Base-by-base conservation (phyloP, 1,140 invertebrate species). In the Triops cancriformis region DNA sequence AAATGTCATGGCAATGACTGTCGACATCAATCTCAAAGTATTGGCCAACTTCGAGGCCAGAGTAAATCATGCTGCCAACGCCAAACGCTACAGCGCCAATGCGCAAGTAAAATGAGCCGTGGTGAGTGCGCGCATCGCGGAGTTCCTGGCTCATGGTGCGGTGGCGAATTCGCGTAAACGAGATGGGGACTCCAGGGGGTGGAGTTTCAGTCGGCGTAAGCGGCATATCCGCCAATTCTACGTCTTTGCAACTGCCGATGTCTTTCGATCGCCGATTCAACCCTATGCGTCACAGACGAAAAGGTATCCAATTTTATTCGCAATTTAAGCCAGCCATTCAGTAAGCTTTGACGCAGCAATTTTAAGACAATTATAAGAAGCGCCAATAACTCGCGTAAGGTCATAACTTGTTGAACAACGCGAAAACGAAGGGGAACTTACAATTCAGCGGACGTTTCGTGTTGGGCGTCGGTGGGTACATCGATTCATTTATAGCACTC, bases 31-130 rank as follows among this genome's bases (percentile, higher is more conserved):
- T 75, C 79, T 87, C 85, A 82, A 90, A 90, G 83, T 89, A 89
- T 78, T 88, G 88, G 26, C 88, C 89, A 77, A 91, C 87, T 82
- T 90, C 89, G 18, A 91, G 84, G 37, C 89, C 89, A 1, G 89
- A 89, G 83, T 90, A 90, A 78, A 91, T 89, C 85, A 91, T 89
- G 74, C 88, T 89, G 14, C 89, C 90, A 64, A 90, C 88, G 12
- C 89, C 88, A 81, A 91, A 91, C 1, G 88, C 89, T 82, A 85
- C 85, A 41, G 85, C 85, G 73, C 86, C 86, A 76, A 87, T 82
- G 45, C 86, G 81, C 2, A 87, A 81, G 80, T 87, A 87, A 81
- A 87, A 87, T 42, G 84, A 85, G 26, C 86, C 86, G 78, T 85
- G 75, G 37, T 79, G 75, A 84, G 7, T 51, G 45, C 23, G 79